Evolutionary conservation across 2,888 invertebrate species (phyloP).

Genomic region (Aethes cnicana): DNA sequence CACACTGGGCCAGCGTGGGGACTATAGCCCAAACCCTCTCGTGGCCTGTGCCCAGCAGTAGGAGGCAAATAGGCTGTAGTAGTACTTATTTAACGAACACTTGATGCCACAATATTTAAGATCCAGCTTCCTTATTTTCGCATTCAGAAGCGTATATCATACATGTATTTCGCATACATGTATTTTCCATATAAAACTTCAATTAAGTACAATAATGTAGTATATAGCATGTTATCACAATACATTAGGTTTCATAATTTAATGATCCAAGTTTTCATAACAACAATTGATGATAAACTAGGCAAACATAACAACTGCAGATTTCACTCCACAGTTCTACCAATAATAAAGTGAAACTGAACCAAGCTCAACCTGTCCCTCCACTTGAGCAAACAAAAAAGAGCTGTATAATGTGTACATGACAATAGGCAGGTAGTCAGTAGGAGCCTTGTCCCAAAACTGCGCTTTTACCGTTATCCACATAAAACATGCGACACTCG

Average conservation of each 20-base stretch:
- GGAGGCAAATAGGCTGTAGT: no score
- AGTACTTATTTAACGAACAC: no score
- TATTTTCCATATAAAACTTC: neutral
- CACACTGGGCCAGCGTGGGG: no score
- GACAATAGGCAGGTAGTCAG: conserved; percentile 68
- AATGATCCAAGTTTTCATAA: neutral
- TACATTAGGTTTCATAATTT: no score
- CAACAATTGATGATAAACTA: conserved; percentile 19
- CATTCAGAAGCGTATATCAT: no score
- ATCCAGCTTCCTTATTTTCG: no score
- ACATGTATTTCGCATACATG: no score
- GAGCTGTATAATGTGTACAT: conserved; percentile 49
- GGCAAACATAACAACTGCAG: conserved; percentile 4
- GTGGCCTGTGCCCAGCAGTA: no score
- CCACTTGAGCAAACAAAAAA: conserved; percentile 40
- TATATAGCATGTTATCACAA: conserved; percentile 2
- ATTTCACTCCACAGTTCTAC: neutral
- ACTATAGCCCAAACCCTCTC: no score
- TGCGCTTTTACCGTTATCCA: conserved; percentile 73
- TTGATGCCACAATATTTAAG: no score
- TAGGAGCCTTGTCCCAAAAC: conserved; percentile 78
- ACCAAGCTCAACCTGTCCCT: conserved; percentile 16
- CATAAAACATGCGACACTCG: conserved; percentile 68
- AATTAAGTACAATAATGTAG: neutral
- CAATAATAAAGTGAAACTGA: conserved; percentile 17